Conservation (phyloP, 2,113 vertebrate genomes). For the Mixornis gularis region DNA sequence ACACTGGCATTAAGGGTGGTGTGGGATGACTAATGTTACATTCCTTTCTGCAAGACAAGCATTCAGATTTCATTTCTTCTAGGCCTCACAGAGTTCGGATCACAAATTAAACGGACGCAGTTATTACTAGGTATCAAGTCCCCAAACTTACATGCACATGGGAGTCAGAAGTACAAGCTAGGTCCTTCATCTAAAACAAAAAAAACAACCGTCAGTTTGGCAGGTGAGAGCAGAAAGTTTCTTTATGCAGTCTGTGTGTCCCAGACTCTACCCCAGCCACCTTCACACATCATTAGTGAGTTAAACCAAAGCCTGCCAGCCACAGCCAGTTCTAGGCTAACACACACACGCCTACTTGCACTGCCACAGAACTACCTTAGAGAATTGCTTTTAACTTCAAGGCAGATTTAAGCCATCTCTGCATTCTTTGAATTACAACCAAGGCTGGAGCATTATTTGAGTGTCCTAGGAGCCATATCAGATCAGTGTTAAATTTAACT, state of each 20-base stretch:
- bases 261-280: neutral
- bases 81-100: neutral
- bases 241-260: neutral
- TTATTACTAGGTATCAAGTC: neutral
- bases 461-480: neutral
- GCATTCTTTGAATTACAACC: neutral
- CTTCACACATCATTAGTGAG: neutral
- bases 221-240: neutral
- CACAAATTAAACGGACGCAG: neutral
- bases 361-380: neutral
- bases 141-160: slow-evolving; percentile 10
- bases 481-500: slow-evolving; percentile 1
- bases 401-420: neutral
- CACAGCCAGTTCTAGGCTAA: neutral
- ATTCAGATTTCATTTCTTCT: neutral
- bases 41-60: slow-evolving; percentile 15
- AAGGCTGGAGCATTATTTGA: neutral
- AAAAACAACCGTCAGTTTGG: neutral
- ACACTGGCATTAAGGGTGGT: neutral
- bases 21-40: slow-evolving; percentile 3
- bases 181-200: slow-evolving; percentile 33
- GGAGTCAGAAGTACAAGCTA: slow-evolving; percentile 29
- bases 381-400: neutral
- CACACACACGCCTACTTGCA: neutral
- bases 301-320: neutral